Conservation (phyloP, 2,113 vertebrate genomes). For the Xenopus tropicalis region DNA sequence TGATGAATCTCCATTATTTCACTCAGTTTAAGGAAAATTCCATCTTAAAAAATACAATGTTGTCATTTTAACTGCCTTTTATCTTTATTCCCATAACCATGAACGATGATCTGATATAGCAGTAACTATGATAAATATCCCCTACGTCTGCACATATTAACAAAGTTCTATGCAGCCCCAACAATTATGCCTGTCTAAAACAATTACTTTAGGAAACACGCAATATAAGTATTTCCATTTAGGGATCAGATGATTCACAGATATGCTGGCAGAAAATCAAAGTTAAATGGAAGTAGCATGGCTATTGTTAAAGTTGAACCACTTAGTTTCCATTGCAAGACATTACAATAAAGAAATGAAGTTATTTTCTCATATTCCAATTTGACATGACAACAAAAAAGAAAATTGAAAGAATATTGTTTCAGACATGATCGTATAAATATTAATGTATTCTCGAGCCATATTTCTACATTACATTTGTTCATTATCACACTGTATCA, state of each 20-base stretch:
- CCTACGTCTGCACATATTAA: conserved; percentile 5
- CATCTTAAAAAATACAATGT: no score
- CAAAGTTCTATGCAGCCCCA: conserved; percentile 7
- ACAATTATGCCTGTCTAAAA: conserved; percentile 23
- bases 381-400: conserved; percentile 2
- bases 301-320: conserved; percentile 10
- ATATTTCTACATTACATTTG: not conserved
- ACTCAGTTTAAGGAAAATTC: no score
- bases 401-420: conserved; percentile 9
- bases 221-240: conserved; percentile 22
- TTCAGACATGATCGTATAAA: not conserved
- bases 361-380: not conserved
- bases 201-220: conserved; percentile 19
- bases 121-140: conserved; percentile 7
- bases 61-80: no score
- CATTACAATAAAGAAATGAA: not conserved
- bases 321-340: conserved; percentile 19
- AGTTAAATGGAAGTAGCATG: conserved; percentile 19
- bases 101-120: not conserved
- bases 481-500: not conserved
- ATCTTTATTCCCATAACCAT: no score
- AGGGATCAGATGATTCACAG: conserved; percentile 20
- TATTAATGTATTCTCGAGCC: not conserved
- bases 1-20: no score
- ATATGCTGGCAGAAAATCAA: conserved; percentile 20